These are phyloP conservation scores for Bombus pyrosoma DNA, from an alignment of 1,140 invertebrate genomes.

Conservation along the genomic window DNA sequence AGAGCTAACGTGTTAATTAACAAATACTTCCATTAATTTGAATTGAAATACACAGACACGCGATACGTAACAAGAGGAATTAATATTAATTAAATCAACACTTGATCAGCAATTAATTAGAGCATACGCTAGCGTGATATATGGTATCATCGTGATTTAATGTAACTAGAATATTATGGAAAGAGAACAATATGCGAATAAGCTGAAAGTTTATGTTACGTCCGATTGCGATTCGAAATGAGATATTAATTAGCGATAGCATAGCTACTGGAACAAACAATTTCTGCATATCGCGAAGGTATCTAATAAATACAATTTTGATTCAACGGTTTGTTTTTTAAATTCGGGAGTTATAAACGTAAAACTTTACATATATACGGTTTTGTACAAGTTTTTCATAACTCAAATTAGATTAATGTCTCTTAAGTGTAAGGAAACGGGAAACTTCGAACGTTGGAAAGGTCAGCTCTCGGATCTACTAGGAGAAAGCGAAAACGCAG, in stretches of 20 bases:
- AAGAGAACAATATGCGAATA: background rate
- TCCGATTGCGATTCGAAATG: background rate
- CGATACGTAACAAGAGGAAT: conserved; percentile 3
- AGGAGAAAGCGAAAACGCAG: no score
- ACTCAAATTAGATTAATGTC: no score
- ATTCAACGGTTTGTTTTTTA: no score
- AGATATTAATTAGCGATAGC: background rate
- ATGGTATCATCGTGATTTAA: background rate
- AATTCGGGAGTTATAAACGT: no score
- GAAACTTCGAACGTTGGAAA: no score
- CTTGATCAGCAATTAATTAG: conserved; percentile 19
- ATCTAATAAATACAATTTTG: no score
- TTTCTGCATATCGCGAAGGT: no score
- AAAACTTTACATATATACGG: no score
- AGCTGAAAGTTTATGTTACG: background rate
- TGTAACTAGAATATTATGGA: background rate
- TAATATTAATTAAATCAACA: conserved; percentile 39
- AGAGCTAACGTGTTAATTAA: no score
- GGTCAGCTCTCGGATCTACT: no score
- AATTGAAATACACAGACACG: background rate
- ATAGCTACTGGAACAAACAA: background rate
- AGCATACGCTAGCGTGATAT: conserved; percentile 1
- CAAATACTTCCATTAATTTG: background rate
- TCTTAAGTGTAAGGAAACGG: no score
- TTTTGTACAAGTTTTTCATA: no score